phyloP scores from a whole-genome alignment of 2,888 invertebrate species.

The Polylopha cassiicola region DNA sequence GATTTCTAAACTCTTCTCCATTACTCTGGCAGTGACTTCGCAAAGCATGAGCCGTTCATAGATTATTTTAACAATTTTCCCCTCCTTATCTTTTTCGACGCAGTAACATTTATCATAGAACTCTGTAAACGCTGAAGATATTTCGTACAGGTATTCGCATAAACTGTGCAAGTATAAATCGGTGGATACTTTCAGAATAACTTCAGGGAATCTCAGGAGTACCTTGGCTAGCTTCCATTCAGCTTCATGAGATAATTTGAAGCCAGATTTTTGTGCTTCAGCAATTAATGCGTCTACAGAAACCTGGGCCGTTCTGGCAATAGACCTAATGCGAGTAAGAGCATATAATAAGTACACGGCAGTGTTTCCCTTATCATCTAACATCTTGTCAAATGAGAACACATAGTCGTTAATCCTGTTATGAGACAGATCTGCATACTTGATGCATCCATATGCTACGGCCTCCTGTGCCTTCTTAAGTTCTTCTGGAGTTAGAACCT shows the following conservation, averaged over 20 bases:
- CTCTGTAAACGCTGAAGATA: slow-evolving; percentile 94
- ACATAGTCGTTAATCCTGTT: slow-evolving; percentile 96
- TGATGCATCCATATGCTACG: slow-evolving; percentile 98
- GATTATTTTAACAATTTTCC: slow-evolving; percentile 89
- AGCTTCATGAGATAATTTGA: slow-evolving; percentile 90
- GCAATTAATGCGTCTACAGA: slow-evolving; percentile 78
- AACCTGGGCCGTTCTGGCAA: slow-evolving; percentile 87
- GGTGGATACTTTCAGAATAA: slow-evolving; percentile 87
- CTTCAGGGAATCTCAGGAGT: slow-evolving; percentile 90
- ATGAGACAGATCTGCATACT: slow-evolving; percentile 97
- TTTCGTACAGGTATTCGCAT: slow-evolving; percentile 97
- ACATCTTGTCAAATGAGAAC: slow-evolving; percentile 99
- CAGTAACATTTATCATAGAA: slow-evolving; percentile 99
- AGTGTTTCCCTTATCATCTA: slow-evolving; percentile 99
- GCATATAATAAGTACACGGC: slow-evolving; percentile 98
- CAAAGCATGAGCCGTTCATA: slow-evolving; percentile 92
- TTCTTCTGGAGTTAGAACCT: slow-evolving; percentile 88
- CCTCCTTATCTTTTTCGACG: slow-evolving; percentile 91
- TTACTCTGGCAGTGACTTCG: slow-evolving; percentile 92
- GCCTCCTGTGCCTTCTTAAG: slow-evolving; percentile 90
- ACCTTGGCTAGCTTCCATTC: slow-evolving; percentile 97
- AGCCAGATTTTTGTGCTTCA: slow-evolving; percentile 76
- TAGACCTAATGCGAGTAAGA: slow-evolving; percentile 94
- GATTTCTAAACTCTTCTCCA: slow-evolving; percentile 92
- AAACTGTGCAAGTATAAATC: slow-evolving; percentile 91